Base-by-base conservation (phyloP, 2,113 vertebrate genomes). In the Platysteira castanea region DNA sequence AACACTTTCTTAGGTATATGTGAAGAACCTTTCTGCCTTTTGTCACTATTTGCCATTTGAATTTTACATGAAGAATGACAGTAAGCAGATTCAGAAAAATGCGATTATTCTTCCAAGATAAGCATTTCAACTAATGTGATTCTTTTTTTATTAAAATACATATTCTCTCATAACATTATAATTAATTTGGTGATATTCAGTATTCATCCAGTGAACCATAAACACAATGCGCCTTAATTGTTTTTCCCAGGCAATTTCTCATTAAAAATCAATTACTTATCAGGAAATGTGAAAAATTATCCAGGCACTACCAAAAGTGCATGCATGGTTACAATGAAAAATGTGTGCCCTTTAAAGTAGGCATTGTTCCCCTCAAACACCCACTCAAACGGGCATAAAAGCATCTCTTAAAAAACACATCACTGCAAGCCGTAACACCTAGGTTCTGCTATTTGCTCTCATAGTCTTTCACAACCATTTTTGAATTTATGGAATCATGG, bases 251-350 rank as follows among this genome's bases (percentile, higher is more conserved):
- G 65, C 57, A 92, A 68, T 30, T 64, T 84, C 54, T 91, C 27
- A n/a, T 74, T 73, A 85, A 87, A 93, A 88, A 83, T 76, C 53
- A 89, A 61, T 56, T 67, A 59, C 23, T 87, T 80, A 47, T 5
- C 35, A 73, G 2, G 4, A 65, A 78, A 71, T 13, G 18, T 53
- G 81, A 90, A 61, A 87, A 90, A 54, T 26, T 73, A 39, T 16
- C 39, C 74, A 47, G 20, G 57, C 33, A 28, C 26, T 54, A 42
- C 26, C 11, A 5, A 80, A 80, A 54, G 17, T 13, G 24, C 16
- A 39, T 2, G 27, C 33, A 47, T 3, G 8, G 28, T 15, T 49
- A 31, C 21, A 69, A 63, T 14, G 13, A 77, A 73, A 87, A 78
- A n/a, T 1, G 12, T 2, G 14, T 8, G n/a, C 6, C 9, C 53